Evolutionary conservation across 2,888 invertebrate genomes (phyloP), one percentile per base, ranked within the genome.

Genomic region (Epicampocera succincta): DNA sequence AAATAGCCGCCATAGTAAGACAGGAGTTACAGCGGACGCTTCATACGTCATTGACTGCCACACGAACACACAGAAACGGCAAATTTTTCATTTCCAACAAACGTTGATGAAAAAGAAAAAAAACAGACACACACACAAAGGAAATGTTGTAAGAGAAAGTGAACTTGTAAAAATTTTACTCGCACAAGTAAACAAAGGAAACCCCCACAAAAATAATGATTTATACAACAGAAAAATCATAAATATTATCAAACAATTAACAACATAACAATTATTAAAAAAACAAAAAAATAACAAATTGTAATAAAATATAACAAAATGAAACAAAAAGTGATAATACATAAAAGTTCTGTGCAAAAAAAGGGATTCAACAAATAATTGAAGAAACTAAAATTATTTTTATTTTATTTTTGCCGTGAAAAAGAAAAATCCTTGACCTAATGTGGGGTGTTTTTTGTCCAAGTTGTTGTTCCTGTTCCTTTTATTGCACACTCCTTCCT

Each of bases 391-490:
- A 46, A 40, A 58, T 66, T 54, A 46, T 65, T 48, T 29, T 25
- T 25, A 2, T 2, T 46, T 46, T 15, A 17, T 56, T 54, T 50
- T 50, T 48, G 4, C 21, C 13, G n/a, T 69, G 61, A 19, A 38
- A 54, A n/a, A 60, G 42, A 42, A 56, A 63, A 82, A 78, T 82
- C 82, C 82, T 82, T 82, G 82, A 82, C 82, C 82, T 82, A 82
- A 78, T 82, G 81, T 44, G 77, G 72, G 54, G 52, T 71, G 72
- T 58, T 69, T 74, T 56, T 42, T 73, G 17, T 40, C n/a, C 3
- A 38, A 17, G 29, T 66, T 58, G 40, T 50, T 48, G 19, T 58
- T 74, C 40, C 65, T 66, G 21, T 54, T 11, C 4, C 54, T 65
- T 40, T 38, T 33, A 42, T 40, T 25, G 25, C 56, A 56, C 21